These are phyloP conservation scores for Anisognathus igniventris DNA, from an alignment of 2,797 vertebrate genomes.

Conservation along the genomic window DNA sequence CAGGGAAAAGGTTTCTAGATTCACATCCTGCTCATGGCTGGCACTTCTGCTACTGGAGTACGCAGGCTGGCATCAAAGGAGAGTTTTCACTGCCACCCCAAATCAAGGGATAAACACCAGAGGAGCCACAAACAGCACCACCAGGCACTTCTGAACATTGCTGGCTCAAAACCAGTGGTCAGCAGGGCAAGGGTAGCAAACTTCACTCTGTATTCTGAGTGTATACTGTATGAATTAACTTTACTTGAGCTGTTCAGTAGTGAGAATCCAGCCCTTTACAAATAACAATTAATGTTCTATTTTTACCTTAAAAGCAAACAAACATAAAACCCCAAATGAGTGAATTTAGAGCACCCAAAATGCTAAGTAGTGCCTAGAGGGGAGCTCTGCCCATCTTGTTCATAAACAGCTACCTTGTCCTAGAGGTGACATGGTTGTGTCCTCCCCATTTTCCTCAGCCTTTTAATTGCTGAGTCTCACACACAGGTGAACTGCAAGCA, in stretches of 20 bases:
- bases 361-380: neutral
- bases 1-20: neutral
- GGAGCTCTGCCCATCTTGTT: neutral
- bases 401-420: neutral
- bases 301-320: slow-evolving; percentile 20
- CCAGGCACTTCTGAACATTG: neutral
- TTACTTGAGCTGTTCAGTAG: neutral
- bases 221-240: slow-evolving; percentile 1
- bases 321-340: neutral
- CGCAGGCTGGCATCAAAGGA: slow-evolving; percentile 12
- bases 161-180: neutral
- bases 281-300: slow-evolving; percentile 33
- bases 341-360: neutral
- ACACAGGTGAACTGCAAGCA: neutral
- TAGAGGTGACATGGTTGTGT: neutral
- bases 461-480: neutral
- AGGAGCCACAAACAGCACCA: slow-evolving; percentile 6
- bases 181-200: slow-evolving; percentile 23
- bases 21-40: neutral
- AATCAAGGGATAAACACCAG: neutral
- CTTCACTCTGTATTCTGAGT: neutral
- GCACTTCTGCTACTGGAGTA: neutral
- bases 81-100: neutral
- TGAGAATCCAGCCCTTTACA: slow-evolving; percentile 4
- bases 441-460: neutral